Base-by-base conservation (phyloP, 2,113 vertebrate genomes). In the Zosterops lateralis region DNA sequence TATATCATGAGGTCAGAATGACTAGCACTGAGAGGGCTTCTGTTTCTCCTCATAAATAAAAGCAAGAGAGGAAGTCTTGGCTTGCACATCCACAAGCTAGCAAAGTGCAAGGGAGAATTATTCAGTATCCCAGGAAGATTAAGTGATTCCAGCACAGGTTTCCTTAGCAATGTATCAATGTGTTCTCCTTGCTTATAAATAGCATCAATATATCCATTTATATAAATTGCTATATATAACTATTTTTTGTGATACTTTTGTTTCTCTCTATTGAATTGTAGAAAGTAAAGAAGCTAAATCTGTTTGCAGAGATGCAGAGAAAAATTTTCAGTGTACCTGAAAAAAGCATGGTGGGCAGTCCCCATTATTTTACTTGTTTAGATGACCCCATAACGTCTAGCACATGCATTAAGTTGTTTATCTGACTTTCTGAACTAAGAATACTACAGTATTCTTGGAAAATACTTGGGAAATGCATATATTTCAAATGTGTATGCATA, bases 21-120 rank as follows among this genome's bases (percentile, higher is more conserved):
- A 42, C 56, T 48, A 44, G 61, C 32, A 42, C 20, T 58, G 26
- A 9, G 10, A 89, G 34, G 11, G 12, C 15, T 60, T 85, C 67
- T 76, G 26, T 24, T 94, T 85, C 72, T 48, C 31, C 53, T 83
- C 25, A 42, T 45, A 89, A 76, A 64, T 61, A 89, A 32, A 40
- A 17, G 36, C 9, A 51, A 58, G 79, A 51, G 45, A 65, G 11
- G 48, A 60, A 51, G 38, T 36, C 32, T 64, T 57, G 45, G 25
- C 36, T 38, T 40, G 60, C 53, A 34, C 62, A 65, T 64, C 15
- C 25, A 26, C 11, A 62, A 50, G 51, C 5, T 78, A 67, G 42
- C 15, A 26, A 44, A 72, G 29, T 29, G 26, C 26, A 47, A 61
- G 16, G 16, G 50, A 22, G 26, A 62, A 56, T 9, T 17, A 51